Conservation (phyloP, 2,113 vertebrate species). For the Microtus richardsoni region DNA sequence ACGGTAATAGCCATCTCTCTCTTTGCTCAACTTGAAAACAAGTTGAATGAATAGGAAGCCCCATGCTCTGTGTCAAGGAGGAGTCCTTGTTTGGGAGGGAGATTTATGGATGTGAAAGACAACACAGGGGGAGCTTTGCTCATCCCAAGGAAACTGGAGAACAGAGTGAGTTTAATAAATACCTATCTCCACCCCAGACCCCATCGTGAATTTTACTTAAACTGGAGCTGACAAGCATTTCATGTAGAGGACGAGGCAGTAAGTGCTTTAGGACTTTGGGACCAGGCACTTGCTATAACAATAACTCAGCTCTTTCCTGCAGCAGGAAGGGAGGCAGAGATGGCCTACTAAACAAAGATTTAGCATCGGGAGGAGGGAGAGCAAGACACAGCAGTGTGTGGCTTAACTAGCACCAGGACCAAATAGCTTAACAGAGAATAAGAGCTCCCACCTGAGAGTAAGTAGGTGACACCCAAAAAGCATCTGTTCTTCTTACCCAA, state of each 20-base stretch:
- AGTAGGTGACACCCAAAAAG: background rate
- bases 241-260: background rate
- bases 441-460: background rate
- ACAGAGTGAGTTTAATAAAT: background rate
- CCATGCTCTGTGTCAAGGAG: background rate
- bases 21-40: background rate
- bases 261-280: background rate
- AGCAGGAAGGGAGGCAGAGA: background rate
- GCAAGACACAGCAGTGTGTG: fast-evolving
- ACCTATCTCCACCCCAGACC: background rate
- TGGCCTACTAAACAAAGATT: background rate
- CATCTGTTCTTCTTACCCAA: background rate
- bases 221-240: background rate
- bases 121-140: background rate
- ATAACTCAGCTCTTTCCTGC: background rate
- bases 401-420: too few relatives aligned
- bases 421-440: background rate
- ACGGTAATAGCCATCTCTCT: background rate
- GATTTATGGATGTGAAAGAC: background rate
- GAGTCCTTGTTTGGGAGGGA: background rate
- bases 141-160: background rate
- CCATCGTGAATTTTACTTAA: background rate
- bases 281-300: background rate
- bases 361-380: background rate
- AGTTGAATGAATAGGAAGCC: background rate